These are phyloP conservation scores for Hippolais icterina DNA, from an alignment of 2,113 vertebrate genomes.

Conservation along the genomic window DNA sequence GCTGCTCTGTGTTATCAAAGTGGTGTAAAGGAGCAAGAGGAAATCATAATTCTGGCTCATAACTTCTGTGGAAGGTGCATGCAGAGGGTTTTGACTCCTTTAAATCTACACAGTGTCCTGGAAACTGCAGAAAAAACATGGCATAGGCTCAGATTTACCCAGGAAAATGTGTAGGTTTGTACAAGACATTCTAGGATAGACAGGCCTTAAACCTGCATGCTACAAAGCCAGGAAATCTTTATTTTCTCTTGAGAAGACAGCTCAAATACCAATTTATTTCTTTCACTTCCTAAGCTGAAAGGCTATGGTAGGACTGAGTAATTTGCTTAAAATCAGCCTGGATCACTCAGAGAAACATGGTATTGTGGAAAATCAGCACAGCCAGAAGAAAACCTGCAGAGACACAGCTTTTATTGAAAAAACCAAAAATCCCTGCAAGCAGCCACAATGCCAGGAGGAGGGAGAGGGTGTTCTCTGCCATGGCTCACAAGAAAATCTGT, in stretches of 20 bases:
- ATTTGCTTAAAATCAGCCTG: background rate
- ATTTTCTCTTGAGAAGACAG: background rate
- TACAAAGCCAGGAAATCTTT: background rate
- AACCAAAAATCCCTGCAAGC: background rate
- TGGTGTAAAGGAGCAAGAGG: background rate
- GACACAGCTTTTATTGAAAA: background rate
- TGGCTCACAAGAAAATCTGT: background rate
- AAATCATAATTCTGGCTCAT: background rate
- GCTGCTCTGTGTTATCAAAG: background rate
- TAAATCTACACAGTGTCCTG: background rate
- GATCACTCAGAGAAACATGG: background rate
- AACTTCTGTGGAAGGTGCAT: background rate
- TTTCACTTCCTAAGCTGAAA: background rate
- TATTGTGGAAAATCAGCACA: background rate
- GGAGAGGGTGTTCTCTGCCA: background rate
- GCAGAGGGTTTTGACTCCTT: background rate
- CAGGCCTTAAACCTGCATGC: background rate
- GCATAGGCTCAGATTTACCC: background rate
- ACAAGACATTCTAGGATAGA: background rate
- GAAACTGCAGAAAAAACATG: background rate
- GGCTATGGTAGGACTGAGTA: background rate
- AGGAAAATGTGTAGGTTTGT: background rate
- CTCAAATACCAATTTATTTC: background rate
- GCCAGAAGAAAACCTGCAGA: background rate
- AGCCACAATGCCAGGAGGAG: background rate